Percentiles rank a stretch among this genome's conserved stretches.
phyloP scores from a whole-genome alignment of 2,113 vertebrate species.

The Tympanuchus pallidicinctus region DNA sequence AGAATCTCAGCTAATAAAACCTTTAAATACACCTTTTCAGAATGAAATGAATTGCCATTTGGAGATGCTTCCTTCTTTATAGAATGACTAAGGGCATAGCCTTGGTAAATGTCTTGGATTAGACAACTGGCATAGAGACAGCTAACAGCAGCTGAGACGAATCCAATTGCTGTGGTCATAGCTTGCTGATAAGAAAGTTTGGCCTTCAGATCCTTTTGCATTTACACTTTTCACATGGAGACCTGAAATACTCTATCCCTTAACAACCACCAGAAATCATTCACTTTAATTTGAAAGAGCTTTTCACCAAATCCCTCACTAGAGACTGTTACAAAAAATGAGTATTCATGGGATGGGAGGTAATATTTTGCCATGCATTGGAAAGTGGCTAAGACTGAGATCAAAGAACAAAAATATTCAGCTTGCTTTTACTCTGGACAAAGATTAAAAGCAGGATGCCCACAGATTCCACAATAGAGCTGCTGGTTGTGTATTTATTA shows the following conservation, averaged over 20 bases:
- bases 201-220: background rate
- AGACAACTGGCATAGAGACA: background rate
- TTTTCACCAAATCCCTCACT: constrained; percentile 12
- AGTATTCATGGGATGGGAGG: constrained; percentile 3
- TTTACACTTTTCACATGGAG: background rate
- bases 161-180: background rate
- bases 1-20: background rate
- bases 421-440: constrained; percentile 2
- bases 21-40: background rate
- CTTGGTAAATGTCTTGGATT: background rate
- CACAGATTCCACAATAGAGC: background rate
- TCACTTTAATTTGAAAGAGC: constrained; percentile 16
- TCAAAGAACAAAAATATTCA: background rate
- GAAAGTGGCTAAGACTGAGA: constrained; percentile 2
- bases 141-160: constrained; percentile 3
- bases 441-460: constrained; percentile 2
- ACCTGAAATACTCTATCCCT: constrained; percentile 21
- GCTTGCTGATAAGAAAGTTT: background rate
- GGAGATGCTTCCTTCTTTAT: background rate
- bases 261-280: constrained; percentile 5
- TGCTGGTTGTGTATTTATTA: constrained; percentile 23
- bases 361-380: background rate
- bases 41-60: background rate
- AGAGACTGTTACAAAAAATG: background rate
- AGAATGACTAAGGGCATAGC: background rate